Evolutionary conservation across 2,797 vertebrate genomes (phyloP).

Genomic region (Erpetoichthys calabaricus): DNA sequence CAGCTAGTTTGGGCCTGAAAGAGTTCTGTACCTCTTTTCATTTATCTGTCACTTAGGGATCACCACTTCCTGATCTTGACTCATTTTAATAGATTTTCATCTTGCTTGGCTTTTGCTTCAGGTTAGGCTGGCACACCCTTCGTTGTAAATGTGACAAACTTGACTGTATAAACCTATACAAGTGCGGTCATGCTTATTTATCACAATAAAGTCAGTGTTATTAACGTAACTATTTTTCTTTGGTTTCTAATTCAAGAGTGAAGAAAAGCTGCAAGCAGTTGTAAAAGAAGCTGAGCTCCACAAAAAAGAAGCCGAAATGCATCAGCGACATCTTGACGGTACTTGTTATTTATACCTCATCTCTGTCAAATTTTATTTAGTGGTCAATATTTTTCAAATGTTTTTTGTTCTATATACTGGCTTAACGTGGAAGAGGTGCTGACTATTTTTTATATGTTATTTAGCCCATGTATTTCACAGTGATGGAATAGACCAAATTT

Average conservation of each 20-base stretch:
- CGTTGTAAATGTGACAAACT: neutral
- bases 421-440: neutral
- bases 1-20: too few species aligned
- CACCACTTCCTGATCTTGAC: too few species aligned
- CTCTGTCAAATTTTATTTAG: neutral
- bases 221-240: neutral
- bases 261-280: slow-evolving; percentile 33
- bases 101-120: too few species aligned
- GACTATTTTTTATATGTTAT: too few species aligned
- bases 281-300: slow-evolving; percentile 44
- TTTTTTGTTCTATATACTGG: neutral
- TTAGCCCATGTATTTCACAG: neutral
- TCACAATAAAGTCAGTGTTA: neutral
- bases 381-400: neutral
- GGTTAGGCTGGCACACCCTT: too few species aligned
- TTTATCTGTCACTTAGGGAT: too few species aligned
- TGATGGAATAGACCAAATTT: too few species aligned
- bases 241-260: slow-evolving; percentile 30
- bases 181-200: neutral
- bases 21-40: too few species aligned
- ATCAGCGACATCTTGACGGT: neutral
- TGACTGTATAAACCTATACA: neutral
- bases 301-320: slow-evolving; percentile 34
- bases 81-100: too few species aligned
- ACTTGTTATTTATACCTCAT: neutral